Percentiles rank a stretch among this genome's conserved stretches.
Conservation (phyloP, 2,113 vertebrate genomes). For the Bubalus kerabau region DNA sequence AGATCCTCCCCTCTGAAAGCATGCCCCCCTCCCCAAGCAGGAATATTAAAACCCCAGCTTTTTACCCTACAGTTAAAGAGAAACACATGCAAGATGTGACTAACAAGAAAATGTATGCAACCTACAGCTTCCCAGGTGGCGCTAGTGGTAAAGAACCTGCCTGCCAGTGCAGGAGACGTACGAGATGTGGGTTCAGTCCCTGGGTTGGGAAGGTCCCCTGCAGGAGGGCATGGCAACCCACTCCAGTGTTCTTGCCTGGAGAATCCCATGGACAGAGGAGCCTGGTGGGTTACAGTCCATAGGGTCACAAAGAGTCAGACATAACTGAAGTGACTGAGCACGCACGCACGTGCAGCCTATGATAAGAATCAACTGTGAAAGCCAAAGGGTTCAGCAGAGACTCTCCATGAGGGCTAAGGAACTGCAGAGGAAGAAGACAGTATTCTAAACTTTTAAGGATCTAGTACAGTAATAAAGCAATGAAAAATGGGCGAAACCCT, state of each 20-base stretch:
- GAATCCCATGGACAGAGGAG: neutral
- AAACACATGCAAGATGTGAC: neutral
- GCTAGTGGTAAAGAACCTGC: neutral
- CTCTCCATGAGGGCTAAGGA: neutral
- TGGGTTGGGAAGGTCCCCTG: accelerated
- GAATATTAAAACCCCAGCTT: neutral
- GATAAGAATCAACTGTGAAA: neutral
- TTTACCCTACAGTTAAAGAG: neutral
- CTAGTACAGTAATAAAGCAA: neutral
- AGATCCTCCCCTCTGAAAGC: neutral
- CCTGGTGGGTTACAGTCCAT: neutral
- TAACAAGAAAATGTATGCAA: neutral
- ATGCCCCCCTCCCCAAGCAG: neutral
- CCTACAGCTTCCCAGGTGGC: neutral
- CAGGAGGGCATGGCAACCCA: neutral
- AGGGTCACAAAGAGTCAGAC: neutral
- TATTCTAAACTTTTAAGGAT: neutral
- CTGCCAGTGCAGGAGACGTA: neutral
- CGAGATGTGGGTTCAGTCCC: accelerated
- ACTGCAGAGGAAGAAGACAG: neutral
- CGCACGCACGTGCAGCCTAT: accelerated
- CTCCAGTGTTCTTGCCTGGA: neutral
- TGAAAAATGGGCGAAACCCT: neutral
- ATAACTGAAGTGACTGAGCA: neutral
- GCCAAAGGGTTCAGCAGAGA: neutral